Conservation (phyloP, 1,140 invertebrate genomes). For the Paraescarpia echinospica region DNA sequence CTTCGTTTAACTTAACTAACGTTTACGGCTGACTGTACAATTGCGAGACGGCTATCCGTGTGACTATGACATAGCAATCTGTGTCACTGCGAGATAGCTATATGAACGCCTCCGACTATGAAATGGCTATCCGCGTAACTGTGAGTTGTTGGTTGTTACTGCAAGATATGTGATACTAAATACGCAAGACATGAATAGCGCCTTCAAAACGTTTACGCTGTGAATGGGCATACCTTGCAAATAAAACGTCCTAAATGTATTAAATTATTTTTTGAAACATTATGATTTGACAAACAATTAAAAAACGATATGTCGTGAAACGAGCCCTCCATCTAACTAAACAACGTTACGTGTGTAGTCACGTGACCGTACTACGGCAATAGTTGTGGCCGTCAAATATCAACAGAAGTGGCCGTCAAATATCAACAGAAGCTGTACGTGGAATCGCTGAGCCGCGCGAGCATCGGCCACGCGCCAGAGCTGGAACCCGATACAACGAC, state of each 20-base stretch:
- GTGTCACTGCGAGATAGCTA: not conserved
- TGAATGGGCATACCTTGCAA: not conserved
- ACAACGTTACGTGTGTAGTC: too few species aligned
- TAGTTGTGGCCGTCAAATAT: not conserved
- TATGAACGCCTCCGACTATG: not conserved
- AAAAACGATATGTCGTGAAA: not conserved
- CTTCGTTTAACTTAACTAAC: too few species aligned
- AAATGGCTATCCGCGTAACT: not conserved
- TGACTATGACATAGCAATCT: not conserved
- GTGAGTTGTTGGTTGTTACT: not conserved
- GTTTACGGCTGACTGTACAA: too few species aligned
- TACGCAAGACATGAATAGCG: not conserved
- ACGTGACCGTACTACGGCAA: not conserved
- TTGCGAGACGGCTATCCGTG: not conserved
- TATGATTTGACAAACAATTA: not conserved
- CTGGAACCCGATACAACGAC: not conserved
- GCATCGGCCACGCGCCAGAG: accelerated
- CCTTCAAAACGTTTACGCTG: not conserved
- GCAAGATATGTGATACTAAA: not conserved
- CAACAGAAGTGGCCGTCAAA: not conserved
- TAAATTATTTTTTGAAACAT: too few species aligned
- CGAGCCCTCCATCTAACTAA: not conserved
- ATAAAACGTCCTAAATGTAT: not conserved
- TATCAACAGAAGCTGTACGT: not conserved
- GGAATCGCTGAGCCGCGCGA: not conserved